These are phyloP conservation scores for Netelia virgata DNA, from an alignment of 2,888 invertebrate genomes.

Conservation along the genomic window DNA sequence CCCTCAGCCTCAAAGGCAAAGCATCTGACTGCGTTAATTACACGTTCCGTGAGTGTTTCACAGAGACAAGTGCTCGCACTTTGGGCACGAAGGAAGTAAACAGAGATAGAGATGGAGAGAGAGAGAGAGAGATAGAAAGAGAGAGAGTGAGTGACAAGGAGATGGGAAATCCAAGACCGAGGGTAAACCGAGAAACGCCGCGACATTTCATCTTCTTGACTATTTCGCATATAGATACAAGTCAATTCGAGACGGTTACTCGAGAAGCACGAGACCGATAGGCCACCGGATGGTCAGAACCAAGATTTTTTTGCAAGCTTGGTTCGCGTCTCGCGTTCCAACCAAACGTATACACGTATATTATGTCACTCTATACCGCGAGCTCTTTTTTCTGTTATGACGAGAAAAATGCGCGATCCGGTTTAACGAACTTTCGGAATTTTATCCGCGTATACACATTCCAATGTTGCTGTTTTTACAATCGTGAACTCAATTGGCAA, in stretches of 20 bases:
- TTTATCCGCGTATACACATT: neutral
- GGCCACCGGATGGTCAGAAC: slow-evolving; percentile 23
- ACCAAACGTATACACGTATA: slow-evolving; percentile 1
- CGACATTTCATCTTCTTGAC: slow-evolving; percentile 29
- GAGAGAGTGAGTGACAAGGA: neutral
- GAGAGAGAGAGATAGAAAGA: neutral
- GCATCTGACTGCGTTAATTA: slow-evolving; percentile 65
- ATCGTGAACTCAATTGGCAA: neutral
- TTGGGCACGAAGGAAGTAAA: slow-evolving; percentile 1
- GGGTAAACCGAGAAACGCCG: slow-evolving; percentile 40
- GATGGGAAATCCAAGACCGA: slow-evolving; percentile 13
- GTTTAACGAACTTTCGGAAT: slow-evolving; percentile 47
- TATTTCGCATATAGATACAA: slow-evolving; percentile 20
- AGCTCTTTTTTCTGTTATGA: slow-evolving; percentile 6
- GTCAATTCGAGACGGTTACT: slow-evolving; percentile 49
- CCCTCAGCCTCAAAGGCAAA: slow-evolving; percentile 56
- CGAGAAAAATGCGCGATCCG: slow-evolving; percentile 9
- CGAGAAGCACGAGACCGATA: slow-evolving; percentile 42
- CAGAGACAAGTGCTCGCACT: slow-evolving; percentile 55
- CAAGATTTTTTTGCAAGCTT: slow-evolving; percentile 21
- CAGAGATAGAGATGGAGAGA: neutral
- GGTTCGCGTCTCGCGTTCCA: slow-evolving; percentile 32
- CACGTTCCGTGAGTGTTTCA: slow-evolving; percentile 63
- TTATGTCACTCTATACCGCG: slow-evolving; percentile 12
- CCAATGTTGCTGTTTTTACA: slow-evolving; percentile 12